Base-by-base conservation (phyloP, 2,797 vertebrate genomes). In the Taenioides sp. region DNA sequence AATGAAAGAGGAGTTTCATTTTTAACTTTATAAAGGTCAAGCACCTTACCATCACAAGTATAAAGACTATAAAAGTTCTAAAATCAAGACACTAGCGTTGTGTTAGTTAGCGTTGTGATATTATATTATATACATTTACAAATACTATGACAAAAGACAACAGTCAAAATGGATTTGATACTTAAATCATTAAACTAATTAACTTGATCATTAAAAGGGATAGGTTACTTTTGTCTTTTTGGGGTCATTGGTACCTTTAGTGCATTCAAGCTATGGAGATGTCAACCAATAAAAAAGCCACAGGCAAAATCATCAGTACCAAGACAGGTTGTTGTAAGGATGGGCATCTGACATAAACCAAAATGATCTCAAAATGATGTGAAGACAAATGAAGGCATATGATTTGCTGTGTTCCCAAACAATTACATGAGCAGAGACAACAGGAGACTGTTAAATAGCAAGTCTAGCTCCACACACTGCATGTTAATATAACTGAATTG, bases 401-500 rank as follows among this genome's bases (percentile, higher is more conserved):
- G 54, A 11, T 57, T 57, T 25, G 22, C 52, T 57, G 22, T 9
- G 20, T 5, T 52, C 3, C 49, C 23, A 55, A 43, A 55, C 10
- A 55, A 55, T 55, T 55, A 55, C 22, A 55, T 10, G 50, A 52
- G 17, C 18, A 52, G n/a, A 54, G 54, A 55, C 54, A 55, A 55
- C 12, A 22, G 54, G 54, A 57, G 54, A 4, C n/a, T 55, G 54
- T 54, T n/a, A 55, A 55, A 55, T 55, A 55, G 54, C 54, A 54
- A 9, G 52, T 54, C 20, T n/a, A 27, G 50, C 7, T 28, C 10
- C 31, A 70, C 23, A 71, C 69, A 72, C 23, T 62, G 22, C 23
- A 0, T n/a, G 27, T 67, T 20, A 67, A 50, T 52, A 20, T 67
- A 67, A 25, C 40, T 81, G n/a, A 23, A 27, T 71, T 60, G 25